Evolutionary conservation across 92 coral and sea anemone genomes (phyloP).

Genomic region (Phymanthus crucifer): DNA sequence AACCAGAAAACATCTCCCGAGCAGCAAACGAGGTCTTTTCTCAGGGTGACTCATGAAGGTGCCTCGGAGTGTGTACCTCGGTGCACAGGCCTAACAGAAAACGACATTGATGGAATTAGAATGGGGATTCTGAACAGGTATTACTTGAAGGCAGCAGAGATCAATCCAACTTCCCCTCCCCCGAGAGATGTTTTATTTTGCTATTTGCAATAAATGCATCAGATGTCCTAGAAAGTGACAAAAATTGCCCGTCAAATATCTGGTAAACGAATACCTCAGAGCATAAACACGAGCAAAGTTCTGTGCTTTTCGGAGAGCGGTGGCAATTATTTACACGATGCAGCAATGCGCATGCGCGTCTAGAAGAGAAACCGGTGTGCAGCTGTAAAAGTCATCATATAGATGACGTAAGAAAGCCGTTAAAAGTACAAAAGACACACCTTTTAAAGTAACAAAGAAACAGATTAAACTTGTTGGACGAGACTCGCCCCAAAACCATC

Average conservation of each 20-base stretch:
- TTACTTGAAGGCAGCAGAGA: too few relatives aligned
- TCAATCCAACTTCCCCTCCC: not conserved
- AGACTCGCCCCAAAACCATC: not conserved
- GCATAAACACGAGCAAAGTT: too few relatives aligned
- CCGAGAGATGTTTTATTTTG: not conserved
- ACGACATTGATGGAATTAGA: not conserved
- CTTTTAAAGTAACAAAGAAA: too few relatives aligned
- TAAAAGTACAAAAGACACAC: too few relatives aligned
- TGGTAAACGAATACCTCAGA: too few relatives aligned
- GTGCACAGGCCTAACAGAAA: conserved; percentile 65
- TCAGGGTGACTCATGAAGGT: not conserved
- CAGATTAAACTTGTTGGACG: too few relatives aligned
- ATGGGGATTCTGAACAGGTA: not conserved
- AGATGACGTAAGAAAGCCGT: too few relatives aligned
- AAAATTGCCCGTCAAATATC: too few relatives aligned
- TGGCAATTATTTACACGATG: not conserved
- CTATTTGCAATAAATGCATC: too few relatives aligned
- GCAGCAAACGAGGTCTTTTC: conserved; percentile 5
- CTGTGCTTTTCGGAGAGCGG: too few relatives aligned
- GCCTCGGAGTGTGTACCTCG: conserved; percentile 58
- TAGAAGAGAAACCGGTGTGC: not conserved
- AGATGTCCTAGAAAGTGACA: too few relatives aligned
- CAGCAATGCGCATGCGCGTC: not conserved
- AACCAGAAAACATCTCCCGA: conserved; percentile 67
- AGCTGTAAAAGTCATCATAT: not conserved